Percentiles rank a stretch among this genome's conserved stretches.
These are phyloP conservation scores for Sebastes cheni DNA, from an alignment of 2,797 vertebrate genomes.

Conservation along the genomic window DNA sequence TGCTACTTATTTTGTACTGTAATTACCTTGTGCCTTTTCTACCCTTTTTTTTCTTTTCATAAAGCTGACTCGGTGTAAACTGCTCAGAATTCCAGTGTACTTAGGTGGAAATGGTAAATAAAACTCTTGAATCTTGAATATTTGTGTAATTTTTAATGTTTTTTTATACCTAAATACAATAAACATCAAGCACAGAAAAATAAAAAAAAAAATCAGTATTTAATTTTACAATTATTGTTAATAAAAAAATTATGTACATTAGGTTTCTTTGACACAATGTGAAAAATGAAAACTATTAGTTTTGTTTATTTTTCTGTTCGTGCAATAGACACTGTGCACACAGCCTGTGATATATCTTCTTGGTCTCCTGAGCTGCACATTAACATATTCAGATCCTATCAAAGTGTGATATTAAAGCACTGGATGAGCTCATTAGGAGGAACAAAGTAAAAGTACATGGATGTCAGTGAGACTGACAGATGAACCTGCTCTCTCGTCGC, in stretches of 20 bases:
- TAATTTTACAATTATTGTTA: not conserved
- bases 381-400: not conserved
- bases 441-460: conserved; percentile 30
- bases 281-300: not conserved
- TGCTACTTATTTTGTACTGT: no score
- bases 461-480: conserved; percentile 51
- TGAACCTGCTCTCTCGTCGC: conserved; percentile 35
- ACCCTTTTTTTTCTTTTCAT: no score
- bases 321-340: not conserved
- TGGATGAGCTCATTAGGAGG: conserved; percentile 32
- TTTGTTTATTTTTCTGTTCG: not conserved
- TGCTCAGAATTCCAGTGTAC: no score
- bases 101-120: accelerated
- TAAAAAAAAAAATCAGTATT: no score
- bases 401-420: conserved; percentile 1
- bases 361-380: not conserved
- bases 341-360: not conserved
- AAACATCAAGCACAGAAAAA: no score
- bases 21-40: no score
- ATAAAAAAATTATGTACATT: not conserved
- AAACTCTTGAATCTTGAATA: no score
- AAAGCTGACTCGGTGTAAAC: no score
- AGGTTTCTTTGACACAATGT: no score
- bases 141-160: no score
- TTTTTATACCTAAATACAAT: no score